These are phyloP conservation scores for Bellardia pandia DNA, from an alignment of 2,888 invertebrate genomes.

Conservation along the genomic window DNA sequence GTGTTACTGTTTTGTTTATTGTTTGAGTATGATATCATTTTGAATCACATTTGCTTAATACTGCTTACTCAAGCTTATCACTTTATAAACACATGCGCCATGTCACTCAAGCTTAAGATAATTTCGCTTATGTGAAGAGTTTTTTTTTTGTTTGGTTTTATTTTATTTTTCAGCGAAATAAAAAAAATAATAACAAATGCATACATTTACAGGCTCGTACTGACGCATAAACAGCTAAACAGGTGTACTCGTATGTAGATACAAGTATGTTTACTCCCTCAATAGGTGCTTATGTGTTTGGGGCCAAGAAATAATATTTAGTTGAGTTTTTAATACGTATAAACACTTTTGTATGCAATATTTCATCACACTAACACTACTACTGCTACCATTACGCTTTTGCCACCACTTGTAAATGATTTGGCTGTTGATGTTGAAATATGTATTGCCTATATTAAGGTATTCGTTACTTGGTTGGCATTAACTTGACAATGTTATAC, in stretches of 20 bases:
- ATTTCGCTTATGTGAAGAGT: slow-evolving; percentile 37
- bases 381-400: background rate
- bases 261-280: background rate
- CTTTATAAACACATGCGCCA: slow-evolving; percentile 64
- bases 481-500: slow-evolving; percentile 25
- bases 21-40: slow-evolving; percentile 53
- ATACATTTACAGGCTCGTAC: background rate
- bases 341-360: slow-evolving; percentile 20
- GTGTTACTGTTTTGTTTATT: background rate
- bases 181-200: slow-evolving; percentile 30
- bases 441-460: slow-evolving; percentile 49
- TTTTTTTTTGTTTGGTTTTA: background rate
- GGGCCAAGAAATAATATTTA: background rate
- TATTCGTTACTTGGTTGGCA: background rate
- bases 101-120: slow-evolving; percentile 59
- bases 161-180: slow-evolving; percentile 20
- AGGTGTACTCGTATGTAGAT: background rate
- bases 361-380: background rate
- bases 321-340: slow-evolving; percentile 23
- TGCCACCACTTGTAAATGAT: background rate
- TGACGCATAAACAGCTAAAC: background rate
- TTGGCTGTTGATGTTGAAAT: slow-evolving; percentile 26
- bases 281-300: background rate
- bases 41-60: slow-evolving; percentile 66
- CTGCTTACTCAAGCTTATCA: slow-evolving; percentile 68